These are phyloP conservation scores for Passerina amoena DNA, from an alignment of 2,113 vertebrate species.

Conservation along the genomic window DNA sequence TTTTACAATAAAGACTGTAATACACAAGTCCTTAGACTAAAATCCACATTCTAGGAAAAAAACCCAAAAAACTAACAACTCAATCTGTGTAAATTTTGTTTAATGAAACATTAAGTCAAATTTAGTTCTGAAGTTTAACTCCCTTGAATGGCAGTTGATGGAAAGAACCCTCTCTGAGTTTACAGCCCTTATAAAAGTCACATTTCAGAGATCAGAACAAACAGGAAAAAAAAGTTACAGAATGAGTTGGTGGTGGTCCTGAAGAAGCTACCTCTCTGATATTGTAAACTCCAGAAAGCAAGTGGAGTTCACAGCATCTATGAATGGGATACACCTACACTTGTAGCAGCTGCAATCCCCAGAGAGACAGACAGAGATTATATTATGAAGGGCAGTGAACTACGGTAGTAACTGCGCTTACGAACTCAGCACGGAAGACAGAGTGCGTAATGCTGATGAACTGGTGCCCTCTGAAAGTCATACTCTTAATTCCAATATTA, in stretches of 20 bases:
- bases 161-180: not conserved
- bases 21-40: not conserved
- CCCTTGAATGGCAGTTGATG: not conserved
- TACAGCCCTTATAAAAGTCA: not conserved
- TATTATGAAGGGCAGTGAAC: slow-evolving; percentile 29
- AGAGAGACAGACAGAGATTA: not conserved
- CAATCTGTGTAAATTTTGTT: not conserved
- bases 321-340: not conserved
- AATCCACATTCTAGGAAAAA: not conserved
- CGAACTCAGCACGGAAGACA: not conserved
- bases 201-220: not conserved
- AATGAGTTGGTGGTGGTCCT: not conserved
- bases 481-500: not conserved
- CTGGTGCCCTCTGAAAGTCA: not conserved
- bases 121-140: not conserved
- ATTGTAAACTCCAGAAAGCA: not conserved
- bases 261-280: not conserved
- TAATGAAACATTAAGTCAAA: not conserved
- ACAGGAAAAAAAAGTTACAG: not conserved
- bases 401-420: not conserved
- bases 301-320: not conserved
- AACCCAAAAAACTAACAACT: not conserved
- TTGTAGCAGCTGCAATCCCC: not conserved
- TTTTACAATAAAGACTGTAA: not conserved
- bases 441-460: not conserved